A percentile compares a stretch with the other conserved stretches of the same genome.
phyloP scores from a whole-genome alignment of 1,140 invertebrate species.

The Drosophila melanogaster region DNA sequence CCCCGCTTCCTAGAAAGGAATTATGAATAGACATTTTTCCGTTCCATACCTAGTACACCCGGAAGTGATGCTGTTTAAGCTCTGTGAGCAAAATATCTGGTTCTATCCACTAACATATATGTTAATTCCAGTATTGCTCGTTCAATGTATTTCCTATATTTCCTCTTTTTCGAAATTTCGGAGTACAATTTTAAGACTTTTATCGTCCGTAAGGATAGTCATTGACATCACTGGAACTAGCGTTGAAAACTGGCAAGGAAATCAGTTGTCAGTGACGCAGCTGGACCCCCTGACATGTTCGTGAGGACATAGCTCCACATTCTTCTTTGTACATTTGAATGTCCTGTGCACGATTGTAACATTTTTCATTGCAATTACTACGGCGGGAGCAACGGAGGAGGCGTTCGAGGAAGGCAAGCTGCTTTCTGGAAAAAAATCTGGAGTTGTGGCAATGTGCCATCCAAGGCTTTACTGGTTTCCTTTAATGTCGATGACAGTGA shows the following conservation, averaged over 20 bases:
- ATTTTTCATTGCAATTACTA: slow-evolving; percentile 75
- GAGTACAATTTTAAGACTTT: no score
- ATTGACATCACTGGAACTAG: slow-evolving; percentile 3
- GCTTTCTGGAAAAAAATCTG: slow-evolving; percentile 73
- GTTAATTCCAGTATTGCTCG: neutral
- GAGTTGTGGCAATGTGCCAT: slow-evolving; percentile 71
- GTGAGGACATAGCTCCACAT: slow-evolving; percentile 25
- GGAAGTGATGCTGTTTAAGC: slow-evolving; percentile 12
- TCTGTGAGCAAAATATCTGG: neutral
- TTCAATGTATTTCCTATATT: no score
- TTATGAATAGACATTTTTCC: slow-evolving; percentile 67
- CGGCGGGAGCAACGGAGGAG: neutral
- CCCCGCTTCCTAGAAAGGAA: slow-evolving; percentile 36
- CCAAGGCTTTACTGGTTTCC: slow-evolving; percentile 46
- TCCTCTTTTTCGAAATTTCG: no score
- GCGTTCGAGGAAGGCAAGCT: slow-evolving; percentile 35
- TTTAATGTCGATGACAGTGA: slow-evolving; percentile 56
- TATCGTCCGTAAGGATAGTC: neutral
- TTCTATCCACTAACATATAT: neutral
- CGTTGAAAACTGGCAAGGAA: slow-evolving; percentile 20
- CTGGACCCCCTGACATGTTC: slow-evolving; percentile 38
- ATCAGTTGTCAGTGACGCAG: slow-evolving; percentile 64
- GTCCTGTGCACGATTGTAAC: slow-evolving; percentile 69
- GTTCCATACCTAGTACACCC: slow-evolving; percentile 50
- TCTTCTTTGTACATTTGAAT: slow-evolving; percentile 60